Evolutionary conservation across 1,140 invertebrate genomes (phyloP).

Genomic region (Neotoxoptera formosana): DNA sequence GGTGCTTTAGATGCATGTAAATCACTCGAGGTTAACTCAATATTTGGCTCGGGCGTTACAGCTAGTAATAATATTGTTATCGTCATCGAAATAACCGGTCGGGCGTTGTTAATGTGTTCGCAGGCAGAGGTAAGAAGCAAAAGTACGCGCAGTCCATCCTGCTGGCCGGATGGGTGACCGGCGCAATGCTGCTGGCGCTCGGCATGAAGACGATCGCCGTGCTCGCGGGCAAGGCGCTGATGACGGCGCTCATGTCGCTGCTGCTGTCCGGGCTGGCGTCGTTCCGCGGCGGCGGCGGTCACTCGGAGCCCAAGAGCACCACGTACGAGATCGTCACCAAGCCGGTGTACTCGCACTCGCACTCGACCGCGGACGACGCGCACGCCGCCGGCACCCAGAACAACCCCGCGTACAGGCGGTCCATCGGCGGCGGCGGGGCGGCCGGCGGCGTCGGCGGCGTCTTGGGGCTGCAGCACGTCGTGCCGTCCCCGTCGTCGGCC

Average conservation of each 20-base stretch:
- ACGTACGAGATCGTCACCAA: constrained; percentile 86
- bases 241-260: constrained; percentile 81
- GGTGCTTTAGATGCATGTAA: too few relatives aligned
- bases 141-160: constrained; percentile 64
- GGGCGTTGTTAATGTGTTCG: constrained; percentile 59
- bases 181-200: constrained; percentile 74
- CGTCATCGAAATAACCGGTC: not conserved
- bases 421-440: constrained; percentile 49
- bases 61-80: not conserved
- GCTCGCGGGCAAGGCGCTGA: constrained; percentile 82
- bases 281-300: constrained; percentile 69
- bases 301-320: constrained; percentile 69
- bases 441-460: too few relatives aligned
- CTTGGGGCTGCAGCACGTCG: not conserved
- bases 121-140: constrained; percentile 67
- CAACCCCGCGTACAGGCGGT: constrained; percentile 60
- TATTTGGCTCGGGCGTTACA: too few relatives aligned
- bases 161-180: constrained; percentile 67
- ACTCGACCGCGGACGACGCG: constrained; percentile 72
- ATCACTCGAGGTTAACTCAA: too few relatives aligned
- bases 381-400: constrained; percentile 62
- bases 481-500: not conserved
- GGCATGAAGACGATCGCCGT: constrained; percentile 78
- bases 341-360: constrained; percentile 76
- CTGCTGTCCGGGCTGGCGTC: constrained; percentile 80